Conservation (phyloP, 2,797 vertebrate species). For the Falco peregrinus region DNA sequence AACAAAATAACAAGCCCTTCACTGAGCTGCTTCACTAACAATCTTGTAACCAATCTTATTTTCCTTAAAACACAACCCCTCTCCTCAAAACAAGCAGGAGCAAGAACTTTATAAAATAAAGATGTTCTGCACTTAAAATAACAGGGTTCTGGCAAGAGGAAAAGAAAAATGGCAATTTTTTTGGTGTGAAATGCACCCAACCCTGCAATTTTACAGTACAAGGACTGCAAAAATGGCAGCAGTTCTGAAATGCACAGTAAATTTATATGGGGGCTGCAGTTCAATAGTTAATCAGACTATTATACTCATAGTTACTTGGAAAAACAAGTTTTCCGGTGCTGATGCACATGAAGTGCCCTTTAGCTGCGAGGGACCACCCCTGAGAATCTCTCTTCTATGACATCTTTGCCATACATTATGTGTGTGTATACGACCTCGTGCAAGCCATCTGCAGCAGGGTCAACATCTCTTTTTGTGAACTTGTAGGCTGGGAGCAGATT, state of each 20-base stretch:
- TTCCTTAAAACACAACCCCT: neutral
- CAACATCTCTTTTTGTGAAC: neutral
- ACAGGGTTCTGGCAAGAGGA: neutral
- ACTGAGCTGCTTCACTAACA: slow-evolving; percentile 6
- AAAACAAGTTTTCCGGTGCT: neutral
- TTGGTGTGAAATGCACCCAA: neutral
- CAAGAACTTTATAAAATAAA: neutral
- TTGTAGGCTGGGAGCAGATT: neutral
- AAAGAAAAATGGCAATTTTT: slow-evolving; percentile 6
- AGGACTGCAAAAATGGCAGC: neutral
- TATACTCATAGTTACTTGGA: neutral
- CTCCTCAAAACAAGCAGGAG: neutral
- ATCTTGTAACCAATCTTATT: neutral
- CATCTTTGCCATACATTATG: neutral
- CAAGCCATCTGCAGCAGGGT: neutral
- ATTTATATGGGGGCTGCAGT: neutral
- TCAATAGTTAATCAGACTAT: neutral
- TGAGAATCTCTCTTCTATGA: neutral
- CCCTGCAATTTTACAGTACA: neutral
- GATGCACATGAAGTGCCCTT: neutral
- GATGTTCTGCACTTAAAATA: neutral
- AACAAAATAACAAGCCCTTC: slow-evolving; percentile 17
- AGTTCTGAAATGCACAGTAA: neutral
- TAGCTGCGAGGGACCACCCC: neutral
- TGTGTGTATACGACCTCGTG: neutral